Evolutionary conservation across 2,113 vertebrate genomes (phyloP), one percentile per base, ranked within the genome.

Genomic region (Heterochromis multidens): DNA sequence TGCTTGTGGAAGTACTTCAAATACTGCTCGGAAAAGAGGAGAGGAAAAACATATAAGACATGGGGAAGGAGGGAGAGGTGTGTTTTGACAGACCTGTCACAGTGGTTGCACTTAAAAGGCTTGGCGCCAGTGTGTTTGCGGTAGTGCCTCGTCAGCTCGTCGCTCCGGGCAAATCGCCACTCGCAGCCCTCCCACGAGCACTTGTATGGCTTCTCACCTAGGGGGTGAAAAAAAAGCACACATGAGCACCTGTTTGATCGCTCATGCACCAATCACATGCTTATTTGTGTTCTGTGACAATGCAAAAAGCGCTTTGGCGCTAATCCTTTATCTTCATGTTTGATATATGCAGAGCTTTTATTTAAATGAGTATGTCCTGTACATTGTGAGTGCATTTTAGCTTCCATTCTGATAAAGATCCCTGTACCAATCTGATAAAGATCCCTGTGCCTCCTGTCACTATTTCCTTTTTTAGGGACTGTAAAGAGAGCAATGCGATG

Each of bases 61-160:
- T n/a, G 56, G 40, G 49, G 5, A 54, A 65, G 70, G 62, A 56
- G 79, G 80, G 70, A 46, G 82, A 80, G 84, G 16, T 85, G 81
- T 91, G 89, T 90, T 89, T 91, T 88, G 92, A 91, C 93, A 82
- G 83, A 99, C 98, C 99, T 99, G 98, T 99, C 99, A 95, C 98
- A 99, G 96, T 99, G 98, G 97, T 98, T 98, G 96, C 98, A 99
- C 96, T 99, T 99, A 95, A 99, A 99, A 95, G 99, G 99, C 94
- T 99, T 99, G 96, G 99, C 99, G 91, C 99, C 99, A 85, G 99
- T 99, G 97, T 99, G 99, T 97, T 99, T 99, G 97, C 99, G 98
- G 96, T 99, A 99, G 96, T 99, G 99, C 96, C 99, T 97, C 1
- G 99, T 99, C 96, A 99, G 97, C 95, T 99, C 99, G 92, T 99